phyloP scores from a whole-genome alignment of 2,797 vertebrate genomes.

The Cichlasoma orientale region DNA sequence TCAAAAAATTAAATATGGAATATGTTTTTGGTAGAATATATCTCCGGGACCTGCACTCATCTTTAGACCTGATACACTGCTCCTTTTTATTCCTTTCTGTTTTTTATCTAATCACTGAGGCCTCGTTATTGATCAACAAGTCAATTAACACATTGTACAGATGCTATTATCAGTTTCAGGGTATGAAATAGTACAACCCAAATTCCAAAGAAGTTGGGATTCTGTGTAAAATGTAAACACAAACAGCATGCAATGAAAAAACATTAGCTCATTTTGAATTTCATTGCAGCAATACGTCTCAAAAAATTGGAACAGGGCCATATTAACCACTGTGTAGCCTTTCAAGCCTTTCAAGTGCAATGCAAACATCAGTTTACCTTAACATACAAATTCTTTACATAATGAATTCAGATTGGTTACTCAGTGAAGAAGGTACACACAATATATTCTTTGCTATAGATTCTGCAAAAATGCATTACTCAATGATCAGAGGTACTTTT shows the following conservation, averaged over 20 bases:
- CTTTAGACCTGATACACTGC: too few species aligned
- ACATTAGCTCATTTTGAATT: neutral
- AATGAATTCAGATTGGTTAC: neutral
- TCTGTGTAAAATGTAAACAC: too few species aligned
- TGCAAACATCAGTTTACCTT: too few species aligned
- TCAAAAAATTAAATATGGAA: too few species aligned
- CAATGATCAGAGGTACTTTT: neutral
- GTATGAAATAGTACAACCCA: neutral
- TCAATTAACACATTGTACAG: constrained; percentile 8
- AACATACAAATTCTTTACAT: neutral
- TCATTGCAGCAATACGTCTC: neutral
- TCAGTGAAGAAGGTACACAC: neutral
- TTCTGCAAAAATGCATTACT: neutral
- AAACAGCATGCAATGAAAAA: neutral
- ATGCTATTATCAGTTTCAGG: neutral
- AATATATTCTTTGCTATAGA: neutral
- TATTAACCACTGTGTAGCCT: neutral
- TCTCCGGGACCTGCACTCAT: too few species aligned
- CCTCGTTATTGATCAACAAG: constrained; percentile 15
- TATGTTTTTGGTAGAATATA: too few species aligned
- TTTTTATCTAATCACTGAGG: constrained; percentile 6
- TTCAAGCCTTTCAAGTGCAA: too few species aligned
- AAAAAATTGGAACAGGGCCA: neutral
- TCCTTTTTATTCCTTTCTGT: neutral
- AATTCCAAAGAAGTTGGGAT: too few species aligned